Base-by-base conservation (phyloP, 1,140 invertebrate genomes). In the Trichonephila clavipes region DNA sequence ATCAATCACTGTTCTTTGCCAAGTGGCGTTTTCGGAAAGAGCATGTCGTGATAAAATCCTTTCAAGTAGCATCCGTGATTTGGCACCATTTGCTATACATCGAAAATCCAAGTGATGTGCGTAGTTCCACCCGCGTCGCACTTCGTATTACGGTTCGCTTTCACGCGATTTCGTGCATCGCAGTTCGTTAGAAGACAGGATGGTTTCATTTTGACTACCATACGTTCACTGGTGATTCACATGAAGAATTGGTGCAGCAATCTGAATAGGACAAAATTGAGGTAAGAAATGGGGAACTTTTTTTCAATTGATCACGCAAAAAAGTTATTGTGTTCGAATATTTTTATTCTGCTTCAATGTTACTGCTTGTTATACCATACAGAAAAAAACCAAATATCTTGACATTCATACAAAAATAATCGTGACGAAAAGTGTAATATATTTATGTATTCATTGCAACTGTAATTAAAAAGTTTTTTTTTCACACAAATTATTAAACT, bases 111-210 rank as follows among this genome's bases (percentile, higher is more conserved):
- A 34, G 28, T 28, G 14, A 28, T 69, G 66, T 28, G n/a, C 66
- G 66, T 77, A 18, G 28, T 77, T 18, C 21, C 62, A 64, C 21
- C 18, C 21, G 62, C 62, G 18, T 64, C 16, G 34, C 72, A 40
- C 72, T 77, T 34, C 7, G 72, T 28, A 77, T 77, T 40, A 77
- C 72, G 16, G 72, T 28, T 77, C 72, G 72, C 34, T 77, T 77
- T 77, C 72, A 77, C 72, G 72, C 72, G 7, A 77, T 77, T 77
- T 40, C 72, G 72, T 77, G 72, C 72, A 77, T 77, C 14, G 28
- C 72, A 77, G 72, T 77, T 77, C 72, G 72, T 77, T 77, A 77
- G 10, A 77, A 34, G 34, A 77, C 72, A 77, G 14, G 72, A 77
- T 40, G 28, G 28, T 77, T 77, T 40, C 72, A 77, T 77, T 40